Base-by-base conservation (phyloP, 2,797 vertebrate genomes). In the Carcharodon carcharias region DNA sequence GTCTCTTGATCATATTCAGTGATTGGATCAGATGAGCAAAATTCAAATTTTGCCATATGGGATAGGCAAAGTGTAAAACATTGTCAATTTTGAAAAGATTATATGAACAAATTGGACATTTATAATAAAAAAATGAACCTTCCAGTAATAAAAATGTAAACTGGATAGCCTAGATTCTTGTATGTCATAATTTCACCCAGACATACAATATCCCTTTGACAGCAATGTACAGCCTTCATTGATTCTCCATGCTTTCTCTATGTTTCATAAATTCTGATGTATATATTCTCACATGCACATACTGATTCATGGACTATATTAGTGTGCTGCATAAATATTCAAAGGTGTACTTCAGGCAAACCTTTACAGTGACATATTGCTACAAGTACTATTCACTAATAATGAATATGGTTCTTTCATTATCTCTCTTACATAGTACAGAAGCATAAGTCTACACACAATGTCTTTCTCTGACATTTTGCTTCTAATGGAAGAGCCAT, bases 31-130 rank as follows among this genome's bases (percentile, higher is more conserved):
- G 18, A 89, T 5, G 3, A 28, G 54, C 28, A 89, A 89, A 89
- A 92, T 40, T 65, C 58, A 92, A 65, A 92, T 92, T 61, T 92
- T 63, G 35, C 58, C 23, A 8, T 63, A 65, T 9, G 31, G 89
- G 14, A 92, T 92, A 21, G 61, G 61, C 18, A 1, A n/a, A 92
- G 61, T 92, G n/a, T 63, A 92, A 92, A 92, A 40, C 89, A 85
- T 63, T 56, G 28, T 3, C 58, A 9, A 65, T 92, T 40, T 92
- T 92, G 35, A 92, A 65, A 92, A 65, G 35, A 92, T 50, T 50
- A 85, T 40, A 40, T 63, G 61, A 65, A 73, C 40, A 45, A 95
- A 95, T 95, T 95, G 65, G 67, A 95, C 92, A 91, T 61, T 91
- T 91, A n/a, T 91, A 73, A 73, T 54, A 95, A 26, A 54, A 58